A percentile compares a stretch with the other conserved stretches of the same genome.
These are phyloP conservation scores for Lucilia cuprina DNA, from an alignment of 1,140 invertebrate species.

Conservation along the genomic window DNA sequence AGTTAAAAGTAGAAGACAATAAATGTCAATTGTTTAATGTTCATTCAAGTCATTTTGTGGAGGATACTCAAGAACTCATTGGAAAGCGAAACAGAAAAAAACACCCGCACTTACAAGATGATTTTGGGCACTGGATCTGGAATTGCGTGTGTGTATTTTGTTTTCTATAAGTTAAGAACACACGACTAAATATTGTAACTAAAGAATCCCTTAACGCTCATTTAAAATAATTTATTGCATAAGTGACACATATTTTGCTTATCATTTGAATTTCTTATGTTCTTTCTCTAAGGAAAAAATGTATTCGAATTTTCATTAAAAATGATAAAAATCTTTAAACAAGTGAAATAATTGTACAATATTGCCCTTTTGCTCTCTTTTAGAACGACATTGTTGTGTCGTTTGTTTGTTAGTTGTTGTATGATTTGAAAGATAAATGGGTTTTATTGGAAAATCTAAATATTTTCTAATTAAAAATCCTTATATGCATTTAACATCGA, in stretches of 20 bases:
- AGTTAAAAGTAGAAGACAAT: constrained; percentile 16
- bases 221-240: constrained; percentile 62
- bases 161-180: neutral
- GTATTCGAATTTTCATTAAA: neutral
- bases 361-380: neutral
- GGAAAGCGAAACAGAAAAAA: neutral
- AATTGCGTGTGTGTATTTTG: too few species aligned
- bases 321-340: constrained; percentile 26
- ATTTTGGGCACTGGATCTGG: neutral
- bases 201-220: constrained; percentile 49
- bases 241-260: constrained; percentile 57
- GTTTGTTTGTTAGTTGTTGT: too few species aligned
- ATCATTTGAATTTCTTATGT: constrained; percentile 36
- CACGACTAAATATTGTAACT: constrained; percentile 16
- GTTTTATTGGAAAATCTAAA: neutral
- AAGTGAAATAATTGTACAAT: neutral
- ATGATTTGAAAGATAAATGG: neutral
- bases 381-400: neutral
- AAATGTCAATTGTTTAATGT: constrained; percentile 35
- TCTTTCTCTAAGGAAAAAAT: neutral
- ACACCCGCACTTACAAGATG: constrained; percentile 13
- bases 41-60: neutral
- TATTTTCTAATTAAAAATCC: constrained; percentile 10
- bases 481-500: constrained; percentile 3
- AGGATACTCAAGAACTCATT: neutral